These are phyloP conservation scores for Ceyx melanurus DNA, from an alignment of 2,113 vertebrate genomes.

Conservation along the genomic window DNA sequence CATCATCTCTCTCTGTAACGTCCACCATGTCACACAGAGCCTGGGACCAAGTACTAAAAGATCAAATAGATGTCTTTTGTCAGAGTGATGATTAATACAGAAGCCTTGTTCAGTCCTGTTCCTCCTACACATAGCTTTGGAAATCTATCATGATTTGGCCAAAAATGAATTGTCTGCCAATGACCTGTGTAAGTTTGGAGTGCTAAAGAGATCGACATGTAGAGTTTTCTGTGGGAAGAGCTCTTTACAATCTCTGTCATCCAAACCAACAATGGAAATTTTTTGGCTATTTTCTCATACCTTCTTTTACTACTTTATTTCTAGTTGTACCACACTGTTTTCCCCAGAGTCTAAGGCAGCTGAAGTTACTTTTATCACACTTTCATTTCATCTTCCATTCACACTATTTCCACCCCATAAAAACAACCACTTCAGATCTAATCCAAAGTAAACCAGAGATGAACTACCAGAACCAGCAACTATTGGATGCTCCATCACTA, in stretches of 20 bases:
- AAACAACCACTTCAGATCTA: background rate
- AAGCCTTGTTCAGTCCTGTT: slow-evolving; percentile 10
- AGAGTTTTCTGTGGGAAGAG: slow-evolving; percentile 40
- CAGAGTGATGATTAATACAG: slow-evolving; percentile 41
- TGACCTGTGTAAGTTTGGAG: slow-evolving; percentile 30
- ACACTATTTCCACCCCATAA: background rate
- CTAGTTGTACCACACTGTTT: background rate
- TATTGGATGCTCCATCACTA: no score
- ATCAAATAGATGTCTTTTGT: slow-evolving; percentile 33
- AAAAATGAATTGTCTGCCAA: slow-evolving; percentile 42
- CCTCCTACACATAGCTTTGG: slow-evolving; percentile 29
- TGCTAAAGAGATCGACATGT: background rate
- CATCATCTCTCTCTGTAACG: slow-evolving; percentile 24
- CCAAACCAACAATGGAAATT: background rate
- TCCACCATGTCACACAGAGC: slow-evolving; percentile 38
- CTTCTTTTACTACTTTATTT: background rate
- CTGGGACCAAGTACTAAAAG: slow-evolving; percentile 23
- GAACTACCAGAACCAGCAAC: background rate
- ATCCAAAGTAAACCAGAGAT: background rate
- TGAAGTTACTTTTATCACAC: background rate
- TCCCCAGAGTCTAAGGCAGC: background rate
- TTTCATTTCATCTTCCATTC: background rate
- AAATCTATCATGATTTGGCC: slow-evolving; percentile 25
- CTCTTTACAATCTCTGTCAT: background rate
- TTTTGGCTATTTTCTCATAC: slow-evolving; percentile 27